A percentile compares a stretch with the other conserved stretches of the same genome.
Evolutionary conservation across 2,888 invertebrate genomes (phyloP).

Genomic region (Rugalucina vietnamica): DNA sequence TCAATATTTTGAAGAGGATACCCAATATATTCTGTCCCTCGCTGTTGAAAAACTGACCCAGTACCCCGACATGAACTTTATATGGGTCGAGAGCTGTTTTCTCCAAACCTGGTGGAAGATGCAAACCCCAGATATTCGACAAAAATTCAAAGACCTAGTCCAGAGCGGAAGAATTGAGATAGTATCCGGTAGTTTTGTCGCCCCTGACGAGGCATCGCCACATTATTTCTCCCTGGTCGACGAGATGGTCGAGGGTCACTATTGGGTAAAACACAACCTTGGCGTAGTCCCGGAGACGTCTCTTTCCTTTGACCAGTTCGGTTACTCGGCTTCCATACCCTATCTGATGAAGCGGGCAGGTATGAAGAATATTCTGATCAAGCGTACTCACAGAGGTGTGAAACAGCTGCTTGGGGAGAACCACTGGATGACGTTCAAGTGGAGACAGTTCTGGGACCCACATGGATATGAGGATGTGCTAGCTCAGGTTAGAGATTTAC

Average conservation of each 20-base stretch:
- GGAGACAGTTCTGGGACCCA: conserved; percentile 90
- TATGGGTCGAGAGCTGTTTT: conserved; percentile 81
- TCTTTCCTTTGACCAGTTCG: conserved; percentile 80
- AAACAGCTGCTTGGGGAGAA: conserved; percentile 91
- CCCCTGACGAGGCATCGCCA: conserved; percentile 80
- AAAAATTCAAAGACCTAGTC: conserved; percentile 65
- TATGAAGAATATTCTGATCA: conserved; percentile 74
- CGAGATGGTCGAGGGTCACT: conserved; percentile 80
- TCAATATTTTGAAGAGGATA: conserved; percentile 91
- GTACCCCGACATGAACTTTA: conserved; percentile 88
- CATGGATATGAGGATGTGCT: conserved; percentile 86
- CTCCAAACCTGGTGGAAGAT: conserved; percentile 78
- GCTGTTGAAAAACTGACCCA: conserved; percentile 93
- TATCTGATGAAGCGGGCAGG: conserved; percentile 76
- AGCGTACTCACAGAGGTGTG: conserved; percentile 89
- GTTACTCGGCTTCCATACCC: conserved; percentile 78
- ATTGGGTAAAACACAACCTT: conserved; percentile 75
- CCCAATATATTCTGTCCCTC: conserved; percentile 94
- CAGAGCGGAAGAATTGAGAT: conserved; percentile 76
- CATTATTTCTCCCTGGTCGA: conserved; percentile 77
- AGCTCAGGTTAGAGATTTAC: too few species aligned
- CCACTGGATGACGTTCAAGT: conserved; percentile 93
- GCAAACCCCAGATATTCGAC: conserved; percentile 42
- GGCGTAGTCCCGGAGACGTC: conserved; percentile 84
- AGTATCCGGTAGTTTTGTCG: conserved; percentile 80